A percentile compares a stretch with the other conserved stretches of the same genome.
Conservation (phyloP, 2,113 vertebrate species). For the Coregonus clupeaformis region DNA sequence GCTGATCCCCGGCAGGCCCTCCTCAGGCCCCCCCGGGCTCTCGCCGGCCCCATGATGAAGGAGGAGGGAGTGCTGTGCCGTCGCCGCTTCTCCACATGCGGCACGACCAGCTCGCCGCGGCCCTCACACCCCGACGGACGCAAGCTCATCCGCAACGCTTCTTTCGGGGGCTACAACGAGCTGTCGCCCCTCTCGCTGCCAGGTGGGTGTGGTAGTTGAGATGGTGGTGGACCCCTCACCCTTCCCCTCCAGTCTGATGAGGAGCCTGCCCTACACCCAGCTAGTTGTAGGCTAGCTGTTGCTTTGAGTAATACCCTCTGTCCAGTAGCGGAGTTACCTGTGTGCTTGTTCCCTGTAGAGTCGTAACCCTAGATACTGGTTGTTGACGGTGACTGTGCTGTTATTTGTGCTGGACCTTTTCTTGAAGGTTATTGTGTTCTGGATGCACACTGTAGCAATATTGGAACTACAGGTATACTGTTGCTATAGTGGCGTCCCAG, state of each 20-base stretch:
- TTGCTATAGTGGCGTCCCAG: too few relatives aligned
- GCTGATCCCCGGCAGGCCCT: background rate
- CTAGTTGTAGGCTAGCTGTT: background rate
- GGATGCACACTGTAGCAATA: background rate
- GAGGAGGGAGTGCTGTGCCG: conserved; percentile 85
- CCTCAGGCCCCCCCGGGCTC: conserved; percentile 30
- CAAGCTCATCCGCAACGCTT: conserved; percentile 96
- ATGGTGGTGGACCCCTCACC: background rate
- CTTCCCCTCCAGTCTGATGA: too few relatives aligned
- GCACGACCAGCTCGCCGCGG: conserved; percentile 80
- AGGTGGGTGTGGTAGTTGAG: conserved; percentile 81
- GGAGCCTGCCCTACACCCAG: too few relatives aligned
- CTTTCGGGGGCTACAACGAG: conserved; percentile 95
- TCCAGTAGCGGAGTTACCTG: too few relatives aligned
- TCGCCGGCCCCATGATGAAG: conserved; percentile 83
- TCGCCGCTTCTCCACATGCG: conserved; percentile 91
- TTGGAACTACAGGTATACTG: background rate
- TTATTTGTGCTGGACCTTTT: background rate
- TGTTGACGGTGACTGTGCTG: background rate
- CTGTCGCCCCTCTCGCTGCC: conserved; percentile 82
- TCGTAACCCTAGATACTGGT: background rate
- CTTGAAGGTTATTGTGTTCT: background rate
- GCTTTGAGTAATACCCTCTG: too few relatives aligned
- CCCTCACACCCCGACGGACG: conserved; percentile 85
- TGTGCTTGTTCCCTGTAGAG: too few relatives aligned